Evolutionary conservation across 2,888 invertebrate genomes (phyloP), one percentile per base, ranked within the genome.

Genomic region (Epinotia demarniana): DNA sequence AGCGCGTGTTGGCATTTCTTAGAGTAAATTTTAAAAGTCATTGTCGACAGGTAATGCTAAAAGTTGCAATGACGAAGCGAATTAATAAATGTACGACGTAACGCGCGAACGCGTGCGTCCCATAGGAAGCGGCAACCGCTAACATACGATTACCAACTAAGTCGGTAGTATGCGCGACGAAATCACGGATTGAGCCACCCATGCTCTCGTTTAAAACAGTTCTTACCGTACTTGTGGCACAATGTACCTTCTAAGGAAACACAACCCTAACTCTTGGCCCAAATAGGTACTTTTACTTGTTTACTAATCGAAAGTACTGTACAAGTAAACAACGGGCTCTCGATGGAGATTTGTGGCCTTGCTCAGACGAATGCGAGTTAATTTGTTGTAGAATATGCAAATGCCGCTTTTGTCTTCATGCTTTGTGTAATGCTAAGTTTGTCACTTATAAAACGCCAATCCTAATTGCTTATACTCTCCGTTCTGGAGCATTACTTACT

Each of bases 381-480:
- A 73, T 73, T 67, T 61, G 53, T 55, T 73, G 53, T 53, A 33
- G 19, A 73, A 61, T 61, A 73, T 73, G 67, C 67, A 58, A 73
- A 73, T 73, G 55, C 39, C 11, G 33, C 33, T 67, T 53, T 67
- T 43, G 69, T 69, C 46, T 68, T 57, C 33, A 6, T 39, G 55
- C 19, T 19, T 27, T 69, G 43, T 46, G n/a, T 69, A 43, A 53
- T 27, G 6, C 62, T 39, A 39, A 16, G 8, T 27, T 53, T 33
- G 27, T 66, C 53, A 8, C 27, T n/a, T 55, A n/a, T 66, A 11
- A n/a, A 66, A 33, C 49, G 33, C n/a, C 33, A 33, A 66, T n/a
- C 33, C 4, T 23, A 16, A 49, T 1, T 27, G 23, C n/a, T 49
- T 49, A 8, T 49, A 8, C 27, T 60, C 16, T 33, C 27, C 60